phyloP scores from a whole-genome alignment of 1,140 invertebrate genomes.

The Drosophila miranda region DNA sequence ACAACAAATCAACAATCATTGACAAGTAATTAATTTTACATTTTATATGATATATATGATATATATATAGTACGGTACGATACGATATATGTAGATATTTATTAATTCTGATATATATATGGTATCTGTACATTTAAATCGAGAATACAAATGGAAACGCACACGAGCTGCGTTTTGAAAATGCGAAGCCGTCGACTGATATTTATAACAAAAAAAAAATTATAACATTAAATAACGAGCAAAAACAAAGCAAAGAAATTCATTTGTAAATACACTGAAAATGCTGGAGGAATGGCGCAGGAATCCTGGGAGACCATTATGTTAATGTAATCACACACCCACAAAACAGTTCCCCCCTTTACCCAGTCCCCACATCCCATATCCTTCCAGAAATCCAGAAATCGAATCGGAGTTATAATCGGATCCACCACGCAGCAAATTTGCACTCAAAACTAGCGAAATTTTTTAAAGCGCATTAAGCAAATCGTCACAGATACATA shows the following conservation, averaged over 20 bases:
- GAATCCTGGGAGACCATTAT: slow-evolving; percentile 21
- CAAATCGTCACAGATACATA: slow-evolving; percentile 52
- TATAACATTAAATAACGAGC: slow-evolving; percentile 39
- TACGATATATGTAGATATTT: slow-evolving; percentile 31
- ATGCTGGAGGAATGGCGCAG: slow-evolving; percentile 29
- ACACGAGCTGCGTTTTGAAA: slow-evolving; percentile 61
- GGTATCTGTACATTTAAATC: slow-evolving; percentile 25
- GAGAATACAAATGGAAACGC: slow-evolving; percentile 53
- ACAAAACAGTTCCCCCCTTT: not conserved
- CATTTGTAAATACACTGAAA: slow-evolving; percentile 52
- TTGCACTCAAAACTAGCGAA: slow-evolving; percentile 76
- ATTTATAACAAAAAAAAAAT: slow-evolving; percentile 52
- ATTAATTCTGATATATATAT: slow-evolving; percentile 32
- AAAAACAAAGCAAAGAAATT: slow-evolving; percentile 13
- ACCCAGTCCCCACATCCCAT: not conserved
- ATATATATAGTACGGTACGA: too few species aligned
- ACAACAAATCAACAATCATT: slow-evolving; percentile 50
- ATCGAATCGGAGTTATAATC: slow-evolving; percentile 9
- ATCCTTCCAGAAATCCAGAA: not conserved
- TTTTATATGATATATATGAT: slow-evolving; percentile 22
- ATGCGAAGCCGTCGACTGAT: slow-evolving; percentile 73
- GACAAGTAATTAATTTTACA: slow-evolving; percentile 53
- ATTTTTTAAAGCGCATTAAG: slow-evolving; percentile 64
- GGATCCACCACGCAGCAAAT: slow-evolving; percentile 21
- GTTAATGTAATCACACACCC: slow-evolving; percentile 37